A percentile compares a stretch with the other conserved stretches of the same genome.
Evolutionary conservation across 2,888 invertebrate genomes (phyloP).

Genomic region (Nudaria mundana): DNA sequence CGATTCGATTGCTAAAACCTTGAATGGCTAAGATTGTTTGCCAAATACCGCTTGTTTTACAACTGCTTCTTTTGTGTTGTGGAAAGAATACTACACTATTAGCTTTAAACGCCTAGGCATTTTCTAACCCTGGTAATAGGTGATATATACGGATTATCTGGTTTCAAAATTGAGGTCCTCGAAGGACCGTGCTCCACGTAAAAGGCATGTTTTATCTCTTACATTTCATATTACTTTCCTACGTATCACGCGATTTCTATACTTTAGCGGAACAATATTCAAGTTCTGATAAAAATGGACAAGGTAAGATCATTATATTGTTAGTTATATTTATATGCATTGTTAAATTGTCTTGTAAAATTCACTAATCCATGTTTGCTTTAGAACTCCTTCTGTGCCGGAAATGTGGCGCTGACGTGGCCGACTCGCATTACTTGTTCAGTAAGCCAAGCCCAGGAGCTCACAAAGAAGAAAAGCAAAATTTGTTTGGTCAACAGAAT

Average conservation of each 20-base stretch:
- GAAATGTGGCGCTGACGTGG: slow-evolving; percentile 81
- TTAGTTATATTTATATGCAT: slow-evolving; percentile 3
- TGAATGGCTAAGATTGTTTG: too few relatives aligned
- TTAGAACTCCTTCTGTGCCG: slow-evolving; percentile 80
- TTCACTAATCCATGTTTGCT: slow-evolving; percentile 24
- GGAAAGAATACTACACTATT: too few relatives aligned
- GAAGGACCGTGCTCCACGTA: too few relatives aligned
- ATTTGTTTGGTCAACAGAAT: slow-evolving; percentile 76
- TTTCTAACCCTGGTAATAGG: too few relatives aligned
- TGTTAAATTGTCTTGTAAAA: slow-evolving; percentile 21
- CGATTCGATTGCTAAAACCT: too few relatives aligned
- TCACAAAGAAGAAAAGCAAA: slow-evolving; percentile 64
- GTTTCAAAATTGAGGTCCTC: too few relatives aligned
- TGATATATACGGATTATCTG: too few relatives aligned
- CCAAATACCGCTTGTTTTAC: too few relatives aligned
- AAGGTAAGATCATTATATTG: slow-evolving; percentile 37
- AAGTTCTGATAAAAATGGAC: slow-evolving; percentile 40
- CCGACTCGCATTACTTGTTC: slow-evolving; percentile 75
- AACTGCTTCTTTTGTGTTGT: too few relatives aligned
- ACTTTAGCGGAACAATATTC: slow-evolving; percentile 39
- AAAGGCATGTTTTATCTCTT: slow-evolving; percentile 58
- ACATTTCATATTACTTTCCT: slow-evolving; percentile 39
- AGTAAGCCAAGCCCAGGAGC: slow-evolving; percentile 76
- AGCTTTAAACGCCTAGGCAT: too few relatives aligned
- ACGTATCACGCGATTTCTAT: slow-evolving; percentile 30